Base-by-base conservation (phyloP, 2,888 invertebrate species). In the Tricholauxania praeusta region DNA sequence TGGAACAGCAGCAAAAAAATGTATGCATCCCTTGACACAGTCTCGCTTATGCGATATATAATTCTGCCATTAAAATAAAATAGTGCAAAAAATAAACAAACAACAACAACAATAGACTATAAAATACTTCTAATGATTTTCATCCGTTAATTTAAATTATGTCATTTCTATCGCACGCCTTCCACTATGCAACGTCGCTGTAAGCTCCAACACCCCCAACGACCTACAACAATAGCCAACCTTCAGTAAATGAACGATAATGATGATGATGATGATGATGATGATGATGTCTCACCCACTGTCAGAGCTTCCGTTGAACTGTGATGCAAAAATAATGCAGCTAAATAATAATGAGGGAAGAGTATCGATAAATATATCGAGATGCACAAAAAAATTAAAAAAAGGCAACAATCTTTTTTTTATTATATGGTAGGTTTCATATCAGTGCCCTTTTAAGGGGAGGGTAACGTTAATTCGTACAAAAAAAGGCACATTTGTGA, bases 121-220 rank as follows among this genome's bases (percentile, higher is more conserved):
- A 70, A 52, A 65, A 59, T 71, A 59, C 71, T 59, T 71, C 71
- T 71, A 71, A 71, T 71, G 71, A 65, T 65, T 65, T 55, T 55
- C 71, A 65, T 71, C 71, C 71, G 71, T 71, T 71, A 71, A 71
- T 71, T 71, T 71, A 71, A 71, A 71, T 65, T 65, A 65, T 71
- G 71, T 71, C 71, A 65, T 51, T 62, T 32, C 32, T 17, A 12
- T 28, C 59, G 17, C 57, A 48, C 7, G n/a, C 60, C 39, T 39
- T 5, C 39, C 39, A 39, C 7, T 10, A 39, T 10, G 2, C 19
- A 17, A 17, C 8, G 19, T 53, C 17, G 53, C 14, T 53, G 2
- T 12, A 53, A 53, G 1, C 8, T n/a, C 53, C 19, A 64, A 48
- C 49, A 49, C 28, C 63, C 19, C 64, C 47, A 22, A 17, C 48